Evolutionary conservation across 2,797 vertebrate species (phyloP).

Genomic region (Neosilurus mollespiculum): DNA sequence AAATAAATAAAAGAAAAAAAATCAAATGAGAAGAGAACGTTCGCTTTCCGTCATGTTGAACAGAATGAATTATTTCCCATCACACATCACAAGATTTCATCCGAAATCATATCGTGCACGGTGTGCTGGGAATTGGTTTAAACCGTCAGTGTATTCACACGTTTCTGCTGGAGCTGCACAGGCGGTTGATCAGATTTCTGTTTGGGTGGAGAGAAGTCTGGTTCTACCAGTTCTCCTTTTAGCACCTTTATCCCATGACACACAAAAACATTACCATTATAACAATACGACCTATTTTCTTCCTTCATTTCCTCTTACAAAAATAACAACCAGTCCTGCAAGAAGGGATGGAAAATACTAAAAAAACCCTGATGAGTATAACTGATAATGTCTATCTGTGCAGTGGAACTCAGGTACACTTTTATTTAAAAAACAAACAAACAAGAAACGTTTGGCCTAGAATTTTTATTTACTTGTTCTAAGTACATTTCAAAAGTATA

Average conservation of each 20-base stretch:
- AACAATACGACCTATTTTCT: not conserved
- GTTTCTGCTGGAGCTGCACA: not conserved
- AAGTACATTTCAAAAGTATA: not conserved
- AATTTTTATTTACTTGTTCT: not conserved
- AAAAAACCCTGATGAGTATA: too few species aligned
- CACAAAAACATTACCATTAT: not conserved
- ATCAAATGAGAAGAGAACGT: too few species aligned
- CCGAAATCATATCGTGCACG: not conserved
- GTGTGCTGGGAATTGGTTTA: not conserved
- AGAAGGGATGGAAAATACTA: too few species aligned
- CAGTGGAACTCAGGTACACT: not conserved
- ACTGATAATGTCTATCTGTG: not conserved
- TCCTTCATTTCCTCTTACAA: not conserved
- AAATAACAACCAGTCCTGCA: not conserved
- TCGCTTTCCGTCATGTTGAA: too few species aligned
- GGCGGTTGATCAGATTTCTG: not conserved
- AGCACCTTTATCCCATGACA: not conserved
- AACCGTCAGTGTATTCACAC: not conserved
- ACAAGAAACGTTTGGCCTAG: not conserved
- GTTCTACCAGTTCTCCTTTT: slow-evolving; percentile 13
- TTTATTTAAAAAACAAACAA: not conserved
- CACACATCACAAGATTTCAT: not conserved
- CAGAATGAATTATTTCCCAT: not conserved
- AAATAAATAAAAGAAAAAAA: too few species aligned
- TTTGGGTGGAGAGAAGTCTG: not conserved